Base-by-base conservation (phyloP, 92 coral and sea anemone genomes). In the Parazoanthus atlanticus region DNA sequence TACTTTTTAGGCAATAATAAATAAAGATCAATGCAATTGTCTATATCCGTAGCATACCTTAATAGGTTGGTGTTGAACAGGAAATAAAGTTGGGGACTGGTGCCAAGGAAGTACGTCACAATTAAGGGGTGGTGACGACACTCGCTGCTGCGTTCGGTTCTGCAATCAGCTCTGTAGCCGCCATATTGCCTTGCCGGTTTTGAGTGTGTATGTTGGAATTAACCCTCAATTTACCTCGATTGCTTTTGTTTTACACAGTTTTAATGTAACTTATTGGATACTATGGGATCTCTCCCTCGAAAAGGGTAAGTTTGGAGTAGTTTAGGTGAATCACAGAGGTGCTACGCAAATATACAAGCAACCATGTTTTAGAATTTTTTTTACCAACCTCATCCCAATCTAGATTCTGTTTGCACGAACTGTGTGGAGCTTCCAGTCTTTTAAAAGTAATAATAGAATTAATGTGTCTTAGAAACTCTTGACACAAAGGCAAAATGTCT, bases 81-180 rank as follows among this genome's bases (percentile, higher is more conserved):
- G 79, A 75, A 75, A 11, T 75, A 29, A 69, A 54, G 3, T 49
- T 41, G 67, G 91, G 91, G 90, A 80, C 92, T 94, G 97, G 98
- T 78, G 46, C 52, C 81, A 88, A 93, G 98, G 98, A 95, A 95
- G 85, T 90, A 90, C 98, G 98, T 95, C 98, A 95, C 82, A 93
- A 90, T 85, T 94, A 90, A 52, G 96, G 98, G 98, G 96, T 93
- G 98, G 92, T 94, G 94, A 95, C 91, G 96, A 86, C 91, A 88
- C 80, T 77, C 64, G 86, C 85, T 38, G 81, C 81, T 79, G 40
- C 43, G 76, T 89, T 46, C 5, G 28, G 28, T 28, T 21, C 34
- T 47, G 38, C 40, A 66, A 64, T 31, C 29, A 79, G 83, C 41
- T 41, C 56, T 26, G 58, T 25, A 11, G 76, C 87, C 87, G 87